Evolutionary conservation across 1,140 invertebrate species (phyloP), one percentile per base, ranked within the genome.

Genomic region (Tribolium castaneum): DNA sequence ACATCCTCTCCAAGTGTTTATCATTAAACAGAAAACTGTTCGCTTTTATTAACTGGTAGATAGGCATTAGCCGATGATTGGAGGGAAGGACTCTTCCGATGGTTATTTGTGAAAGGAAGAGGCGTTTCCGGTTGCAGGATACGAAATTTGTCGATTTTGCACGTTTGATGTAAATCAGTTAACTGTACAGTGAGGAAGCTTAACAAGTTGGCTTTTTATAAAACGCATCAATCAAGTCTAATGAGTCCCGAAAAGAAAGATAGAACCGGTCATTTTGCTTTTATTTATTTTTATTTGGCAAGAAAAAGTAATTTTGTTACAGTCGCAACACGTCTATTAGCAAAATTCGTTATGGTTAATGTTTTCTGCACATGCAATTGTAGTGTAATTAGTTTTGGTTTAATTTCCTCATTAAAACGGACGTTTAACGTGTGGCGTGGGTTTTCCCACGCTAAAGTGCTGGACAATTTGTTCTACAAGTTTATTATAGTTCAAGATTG

Each of bases 341-440:
- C 19, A n/a, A 52, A n/a, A 59, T 59, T 59, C 6, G 52, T 22
- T 56, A 16, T 56, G 52, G 12, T 56, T 56, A 22, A 9, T 56
- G 52, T 7, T 56, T 22, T 56, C 13, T 56, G 16, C 19, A 19
- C 13, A 14, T 4, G 13, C 3, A 56, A 56, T 56, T 13, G 52
- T 56, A 1, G 13, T 22, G 7, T 56, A 56, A 59, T 59, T 59
- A 59, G 54, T 25, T 59, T 59, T 59, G 54, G 54, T 59, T 59
- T 59, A 59, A 25, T 25, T 59, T 59, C 52, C 52, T 56, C 52
- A 56, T 56, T 56, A 56, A 56, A 22, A 13, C 52, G 52, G 52
- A 56, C 52, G 19, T 56, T 14, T 13, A 56, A 56, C 50, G 12
- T 13, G 16, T 19, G 16, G 52, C 14, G 54, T 59, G 54, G 14